Evolutionary conservation across 1,140 invertebrate genomes (phyloP).

Genomic region (Drosophila pseudoananassae): DNA sequence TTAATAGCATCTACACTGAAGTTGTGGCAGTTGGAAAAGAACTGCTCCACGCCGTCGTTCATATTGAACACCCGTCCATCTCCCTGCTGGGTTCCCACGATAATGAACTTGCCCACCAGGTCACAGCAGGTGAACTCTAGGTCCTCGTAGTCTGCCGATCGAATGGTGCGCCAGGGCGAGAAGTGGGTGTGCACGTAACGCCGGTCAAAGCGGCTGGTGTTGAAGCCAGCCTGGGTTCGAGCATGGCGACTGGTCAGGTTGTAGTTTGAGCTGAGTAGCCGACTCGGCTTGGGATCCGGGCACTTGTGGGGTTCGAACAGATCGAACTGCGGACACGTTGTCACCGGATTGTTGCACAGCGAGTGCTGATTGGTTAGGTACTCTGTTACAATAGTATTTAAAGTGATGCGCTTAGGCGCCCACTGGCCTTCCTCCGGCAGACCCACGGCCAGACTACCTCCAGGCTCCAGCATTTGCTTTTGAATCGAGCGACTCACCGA

Average conservation of each 20-base stretch:
- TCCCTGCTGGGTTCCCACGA: slow-evolving; percentile 94
- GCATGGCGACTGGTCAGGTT: slow-evolving; percentile 89
- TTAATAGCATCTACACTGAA: slow-evolving; percentile 91
- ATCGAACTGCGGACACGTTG: slow-evolving; percentile 95
- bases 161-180: slow-evolving; percentile 92
- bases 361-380: slow-evolving; percentile 98
- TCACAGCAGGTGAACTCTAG: slow-evolving; percentile 91
- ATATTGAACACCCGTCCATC: slow-evolving; percentile 95
- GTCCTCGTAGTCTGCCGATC: slow-evolving; percentile 89
- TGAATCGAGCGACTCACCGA: slow-evolving; percentile 86
- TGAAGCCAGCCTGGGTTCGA: slow-evolving; percentile 86
- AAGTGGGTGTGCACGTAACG: slow-evolving; percentile 95
- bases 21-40: slow-evolving; percentile 92
- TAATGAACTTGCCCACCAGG: slow-evolving; percentile 89
- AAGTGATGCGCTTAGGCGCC: slow-evolving; percentile 86
- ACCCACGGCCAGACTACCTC: slow-evolving; percentile 29
- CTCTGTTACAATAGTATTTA: slow-evolving; percentile 97
- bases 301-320: slow-evolving; percentile 96
- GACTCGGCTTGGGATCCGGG: slow-evolving; percentile 92
- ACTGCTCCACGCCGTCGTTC: slow-evolving; percentile 91
- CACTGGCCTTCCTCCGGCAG: slow-evolving; percentile 46
- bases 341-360: slow-evolving; percentile 96
- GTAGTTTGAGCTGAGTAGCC: slow-evolving; percentile 87
- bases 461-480: slow-evolving; percentile 86
- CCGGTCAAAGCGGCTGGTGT: slow-evolving; percentile 88